These are phyloP conservation scores for Girardinichthys multiradiatus DNA, from an alignment of 2,113 vertebrate genomes.

Conservation along the genomic window DNA sequence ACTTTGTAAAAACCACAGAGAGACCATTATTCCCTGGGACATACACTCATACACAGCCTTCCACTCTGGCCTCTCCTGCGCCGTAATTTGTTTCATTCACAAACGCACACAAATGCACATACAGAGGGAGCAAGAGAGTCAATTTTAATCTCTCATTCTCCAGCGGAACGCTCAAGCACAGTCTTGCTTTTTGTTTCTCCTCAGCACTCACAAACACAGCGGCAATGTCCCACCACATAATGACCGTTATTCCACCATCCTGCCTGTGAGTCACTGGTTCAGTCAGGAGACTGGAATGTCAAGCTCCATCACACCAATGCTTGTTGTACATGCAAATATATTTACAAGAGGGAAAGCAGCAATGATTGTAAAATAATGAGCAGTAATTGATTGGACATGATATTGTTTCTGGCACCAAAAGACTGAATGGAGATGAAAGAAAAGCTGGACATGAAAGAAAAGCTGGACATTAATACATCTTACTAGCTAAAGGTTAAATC, in stretches of 20 bases:
- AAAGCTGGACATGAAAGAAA: too few species aligned
- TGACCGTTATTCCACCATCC: constrained; percentile 50
- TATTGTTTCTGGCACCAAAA: background rate
- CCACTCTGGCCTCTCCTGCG: constrained; percentile 3
- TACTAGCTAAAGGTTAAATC: too few species aligned
- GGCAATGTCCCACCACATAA: constrained; percentile 51
- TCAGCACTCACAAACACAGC: constrained; percentile 11
- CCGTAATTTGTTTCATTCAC: constrained; percentile 44
- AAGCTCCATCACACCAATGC: constrained; percentile 27
- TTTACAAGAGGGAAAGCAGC: background rate
- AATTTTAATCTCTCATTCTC: constrained; percentile 32
- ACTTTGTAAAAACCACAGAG: constrained; percentile 74
- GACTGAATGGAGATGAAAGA: too few species aligned
- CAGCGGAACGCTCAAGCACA: constrained; percentile 12
- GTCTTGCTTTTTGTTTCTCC: constrained; percentile 25
- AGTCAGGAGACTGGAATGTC: constrained; percentile 45
- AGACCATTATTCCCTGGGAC: constrained; percentile 60
- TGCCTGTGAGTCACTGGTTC: constrained; percentile 54
- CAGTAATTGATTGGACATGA: background rate
- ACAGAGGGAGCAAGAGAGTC: constrained; percentile 56
- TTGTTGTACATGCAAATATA: constrained; percentile 11
- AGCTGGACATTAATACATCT: too few species aligned
- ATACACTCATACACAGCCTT: constrained; percentile 22
- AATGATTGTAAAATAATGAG: background rate
- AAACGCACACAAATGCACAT: constrained; percentile 40